A percentile compares a stretch with the other conserved stretches of the same genome.
These are phyloP conservation scores for Neodiprion virginianus DNA, from an alignment of 1,140 invertebrate species.

Conservation along the genomic window DNA sequence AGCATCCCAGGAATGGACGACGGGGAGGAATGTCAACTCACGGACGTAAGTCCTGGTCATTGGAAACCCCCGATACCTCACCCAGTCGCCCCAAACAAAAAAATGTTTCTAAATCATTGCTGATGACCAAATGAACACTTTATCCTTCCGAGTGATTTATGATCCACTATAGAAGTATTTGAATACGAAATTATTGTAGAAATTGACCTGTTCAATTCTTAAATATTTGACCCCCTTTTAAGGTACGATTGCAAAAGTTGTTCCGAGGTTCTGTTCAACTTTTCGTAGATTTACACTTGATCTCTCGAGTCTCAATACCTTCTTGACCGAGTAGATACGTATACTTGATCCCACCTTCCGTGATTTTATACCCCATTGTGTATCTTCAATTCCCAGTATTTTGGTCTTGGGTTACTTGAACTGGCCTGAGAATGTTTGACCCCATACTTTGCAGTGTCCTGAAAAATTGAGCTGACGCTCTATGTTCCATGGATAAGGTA, in stretches of 20 bases:
- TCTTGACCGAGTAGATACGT: slow-evolving; percentile 1
- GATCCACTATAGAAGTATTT: too few species aligned
- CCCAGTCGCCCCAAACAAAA: too few species aligned
- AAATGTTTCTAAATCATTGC: not conserved
- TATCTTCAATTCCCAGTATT: not conserved
- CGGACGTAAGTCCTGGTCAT: slow-evolving; percentile 70
- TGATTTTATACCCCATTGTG: not conserved
- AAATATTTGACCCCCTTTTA: too few species aligned
- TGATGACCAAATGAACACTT: not conserved
- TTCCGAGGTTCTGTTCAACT: too few species aligned
- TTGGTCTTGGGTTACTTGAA: not conserved
- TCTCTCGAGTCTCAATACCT: not conserved
- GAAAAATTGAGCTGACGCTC: not conserved
- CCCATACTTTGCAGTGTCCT: not conserved
- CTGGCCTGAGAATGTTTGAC: not conserved
- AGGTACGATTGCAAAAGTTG: too few species aligned
- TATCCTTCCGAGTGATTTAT: too few species aligned
- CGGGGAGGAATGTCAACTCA: slow-evolving; percentile 74
- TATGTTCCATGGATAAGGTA: too few species aligned
- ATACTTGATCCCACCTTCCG: not conserved
- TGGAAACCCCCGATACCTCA: not conserved
- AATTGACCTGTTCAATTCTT: too few species aligned
- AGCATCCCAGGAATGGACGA: slow-evolving; percentile 80
- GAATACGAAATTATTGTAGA: too few species aligned
- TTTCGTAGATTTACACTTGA: too few species aligned